These are phyloP conservation scores for Stigmatopora nigra DNA, from an alignment of 2,113 vertebrate species.

Conservation along the genomic window DNA sequence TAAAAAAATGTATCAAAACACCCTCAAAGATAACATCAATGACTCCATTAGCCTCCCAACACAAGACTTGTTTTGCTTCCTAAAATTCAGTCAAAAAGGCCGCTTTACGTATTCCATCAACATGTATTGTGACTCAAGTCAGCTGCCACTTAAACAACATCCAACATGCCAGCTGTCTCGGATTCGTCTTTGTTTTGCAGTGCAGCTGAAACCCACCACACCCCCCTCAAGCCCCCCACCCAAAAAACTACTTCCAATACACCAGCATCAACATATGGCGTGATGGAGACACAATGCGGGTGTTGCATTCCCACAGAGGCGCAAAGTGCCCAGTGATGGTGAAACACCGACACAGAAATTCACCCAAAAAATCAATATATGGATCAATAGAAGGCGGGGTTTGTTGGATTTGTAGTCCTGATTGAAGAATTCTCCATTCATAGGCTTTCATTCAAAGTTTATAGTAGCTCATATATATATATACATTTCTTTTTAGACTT, in stretches of 20 bases:
- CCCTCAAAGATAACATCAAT: no score
- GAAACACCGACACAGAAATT: conserved; percentile 12
- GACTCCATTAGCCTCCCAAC: neutral
- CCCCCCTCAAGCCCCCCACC: conserved; percentile 2
- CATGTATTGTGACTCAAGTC: neutral
- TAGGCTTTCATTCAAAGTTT: no score
- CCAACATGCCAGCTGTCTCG: conserved; percentile 5
- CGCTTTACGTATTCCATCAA: neutral
- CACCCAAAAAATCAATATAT: neutral
- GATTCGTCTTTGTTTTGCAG: conserved; percentile 20
- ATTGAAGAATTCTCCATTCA: no score
- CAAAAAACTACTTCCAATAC: conserved; percentile 14
- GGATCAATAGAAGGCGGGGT: neutral
- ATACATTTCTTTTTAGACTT: no score
- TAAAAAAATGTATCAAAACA: no score
- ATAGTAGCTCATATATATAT: no score
- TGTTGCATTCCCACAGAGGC: conserved; percentile 23
- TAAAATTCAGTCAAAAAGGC: neutral
- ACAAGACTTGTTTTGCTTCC: neutral
- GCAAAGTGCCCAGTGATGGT: conserved; percentile 2
- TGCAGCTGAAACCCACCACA: conserved; percentile 7
- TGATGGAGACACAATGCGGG: conserved; percentile 1
- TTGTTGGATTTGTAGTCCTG: neutral
- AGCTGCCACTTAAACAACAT: conserved; percentile 6
- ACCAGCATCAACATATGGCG: conserved; percentile 29